Evolutionary conservation across 2,888 invertebrate species (phyloP).

Genomic region (Bhutanitis thaidina): DNA sequence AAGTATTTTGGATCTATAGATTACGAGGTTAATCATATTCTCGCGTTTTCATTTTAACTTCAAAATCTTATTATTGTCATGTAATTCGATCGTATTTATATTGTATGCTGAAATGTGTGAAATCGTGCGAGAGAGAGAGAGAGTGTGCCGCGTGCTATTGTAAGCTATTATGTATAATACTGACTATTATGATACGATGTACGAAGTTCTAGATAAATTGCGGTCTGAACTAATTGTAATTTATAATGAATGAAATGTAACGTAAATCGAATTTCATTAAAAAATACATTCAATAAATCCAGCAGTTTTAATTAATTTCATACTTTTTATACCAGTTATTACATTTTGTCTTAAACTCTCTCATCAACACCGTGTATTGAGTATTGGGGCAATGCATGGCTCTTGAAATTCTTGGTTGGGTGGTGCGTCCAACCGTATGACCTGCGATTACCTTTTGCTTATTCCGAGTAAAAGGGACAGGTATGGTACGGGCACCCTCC

Average conservation of each 20-base stretch:
- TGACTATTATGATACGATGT: slow-evolving; percentile 24
- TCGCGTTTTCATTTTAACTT: too few relatives aligned
- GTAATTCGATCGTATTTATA: slow-evolving; percentile 3
- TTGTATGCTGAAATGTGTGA: slow-evolving; percentile 7
- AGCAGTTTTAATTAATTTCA: slow-evolving; percentile 15
- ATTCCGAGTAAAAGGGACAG: too few relatives aligned
- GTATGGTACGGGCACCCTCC: too few relatives aligned
- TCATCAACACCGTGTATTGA: too few relatives aligned
- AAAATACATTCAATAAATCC: slow-evolving; percentile 43
- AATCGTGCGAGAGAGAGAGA: not conserved
- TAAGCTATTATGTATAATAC: slow-evolving; percentile 22
- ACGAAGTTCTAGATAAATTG: slow-evolving; percentile 36
- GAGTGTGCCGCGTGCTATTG: slow-evolving; percentile 9
- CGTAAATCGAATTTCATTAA: slow-evolving; percentile 73
- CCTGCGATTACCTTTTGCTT: too few relatives aligned
- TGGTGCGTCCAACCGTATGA: too few relatives aligned
- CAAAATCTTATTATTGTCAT: not conserved
- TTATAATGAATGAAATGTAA: slow-evolving; percentile 58
- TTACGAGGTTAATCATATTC: too few relatives aligned
- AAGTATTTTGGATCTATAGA: too few relatives aligned
- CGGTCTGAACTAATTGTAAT: slow-evolving; percentile 59
- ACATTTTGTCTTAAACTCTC: too few relatives aligned
- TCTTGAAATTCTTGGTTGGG: too few relatives aligned
- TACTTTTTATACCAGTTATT: too few relatives aligned
- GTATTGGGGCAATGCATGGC: too few relatives aligned